These are phyloP conservation scores for Drosophila conformis DNA, from an alignment of 2,888 invertebrate genomes.

Conservation along the genomic window DNA sequence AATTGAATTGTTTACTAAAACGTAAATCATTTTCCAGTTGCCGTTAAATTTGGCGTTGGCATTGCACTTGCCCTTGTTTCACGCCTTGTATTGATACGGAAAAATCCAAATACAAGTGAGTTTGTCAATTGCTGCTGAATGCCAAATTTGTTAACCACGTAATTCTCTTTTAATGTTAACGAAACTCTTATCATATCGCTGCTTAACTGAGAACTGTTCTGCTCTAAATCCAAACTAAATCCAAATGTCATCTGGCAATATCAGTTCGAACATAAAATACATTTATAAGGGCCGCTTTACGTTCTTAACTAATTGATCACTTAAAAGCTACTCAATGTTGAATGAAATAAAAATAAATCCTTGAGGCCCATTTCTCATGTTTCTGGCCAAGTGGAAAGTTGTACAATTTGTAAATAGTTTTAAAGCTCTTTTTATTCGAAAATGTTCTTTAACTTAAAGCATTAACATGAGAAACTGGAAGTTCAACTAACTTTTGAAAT, in stretches of 20 bases:
- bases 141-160: conserved; percentile 50
- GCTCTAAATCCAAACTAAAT: conserved; percentile 20
- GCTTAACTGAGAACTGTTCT: conserved; percentile 32
- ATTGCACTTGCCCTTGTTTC: conserved; percentile 93
- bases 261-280: conserved; percentile 15
- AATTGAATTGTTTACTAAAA: conserved; percentile 52
- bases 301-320: conserved; percentile 29
- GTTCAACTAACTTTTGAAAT: conserved; percentile 26
- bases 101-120: conserved; percentile 86
- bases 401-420: neutral
- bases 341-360: conserved; percentile 3
- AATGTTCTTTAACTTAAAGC: conserved; percentile 1
- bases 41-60: conserved; percentile 94
- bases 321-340: conserved; percentile 31
- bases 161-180: conserved; percentile 46
- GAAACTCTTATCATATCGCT: conserved; percentile 28
- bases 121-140: conserved; percentile 64
- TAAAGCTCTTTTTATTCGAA: neutral
- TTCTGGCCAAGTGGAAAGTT: neutral
- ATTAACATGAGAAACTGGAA: conserved; percentile 10
- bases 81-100: conserved; percentile 93
- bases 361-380: conserved; percentile 6
- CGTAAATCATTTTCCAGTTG: conserved; percentile 90
- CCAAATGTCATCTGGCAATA: conserved; percentile 21
- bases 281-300: conserved; percentile 23